Conservation (phyloP, 2,797 vertebrate genomes). For the Gadopsis bispinosus region DNA sequence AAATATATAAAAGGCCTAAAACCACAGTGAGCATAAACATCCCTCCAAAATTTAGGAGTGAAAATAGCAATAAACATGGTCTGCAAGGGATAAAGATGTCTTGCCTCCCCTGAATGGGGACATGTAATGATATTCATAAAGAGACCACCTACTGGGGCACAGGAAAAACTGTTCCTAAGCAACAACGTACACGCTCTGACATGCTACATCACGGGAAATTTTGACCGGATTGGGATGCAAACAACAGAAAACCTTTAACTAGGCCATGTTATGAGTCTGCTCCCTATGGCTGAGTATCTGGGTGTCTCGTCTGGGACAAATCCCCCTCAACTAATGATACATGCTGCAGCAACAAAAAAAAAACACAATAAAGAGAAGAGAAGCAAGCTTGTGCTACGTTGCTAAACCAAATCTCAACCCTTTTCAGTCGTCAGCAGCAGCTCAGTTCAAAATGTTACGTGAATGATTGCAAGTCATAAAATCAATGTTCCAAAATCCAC, state of each 20-base stretch:
- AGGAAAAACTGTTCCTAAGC: slow-evolving; percentile 84
- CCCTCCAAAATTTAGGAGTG: slow-evolving; percentile 41
- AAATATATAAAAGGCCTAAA: slow-evolving; percentile 37
- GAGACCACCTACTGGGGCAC: slow-evolving; percentile 79
- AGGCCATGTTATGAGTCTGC: slow-evolving; percentile 77
- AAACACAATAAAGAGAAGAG: slow-evolving; percentile 58
- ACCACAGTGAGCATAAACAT: slow-evolving; percentile 35
- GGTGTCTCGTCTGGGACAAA: slow-evolving; percentile 65
- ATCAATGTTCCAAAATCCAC: slow-evolving; percentile 41
- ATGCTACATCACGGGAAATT: slow-evolving; percentile 83
- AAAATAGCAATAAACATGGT: slow-evolving; percentile 70
- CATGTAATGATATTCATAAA: slow-evolving; percentile 86
- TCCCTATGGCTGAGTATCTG: slow-evolving; percentile 69
- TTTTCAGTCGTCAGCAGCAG: neutral
- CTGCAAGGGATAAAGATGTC: slow-evolving; percentile 72
- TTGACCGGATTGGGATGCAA: slow-evolving; percentile 80
- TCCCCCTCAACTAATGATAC: slow-evolving; percentile 62
- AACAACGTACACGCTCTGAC: slow-evolving; percentile 83
- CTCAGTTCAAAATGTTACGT: slow-evolving; percentile 9
- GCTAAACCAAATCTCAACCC: slow-evolving; percentile 23
- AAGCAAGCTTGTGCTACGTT: slow-evolving; percentile 38
- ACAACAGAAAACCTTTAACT: slow-evolving; percentile 81
- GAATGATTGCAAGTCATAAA: slow-evolving; percentile 27
- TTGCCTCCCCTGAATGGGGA: slow-evolving; percentile 71
- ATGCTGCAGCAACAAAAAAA: slow-evolving; percentile 63